phyloP scores from a whole-genome alignment of 1,140 invertebrate genomes.

The Lycorma delicatula region DNA sequence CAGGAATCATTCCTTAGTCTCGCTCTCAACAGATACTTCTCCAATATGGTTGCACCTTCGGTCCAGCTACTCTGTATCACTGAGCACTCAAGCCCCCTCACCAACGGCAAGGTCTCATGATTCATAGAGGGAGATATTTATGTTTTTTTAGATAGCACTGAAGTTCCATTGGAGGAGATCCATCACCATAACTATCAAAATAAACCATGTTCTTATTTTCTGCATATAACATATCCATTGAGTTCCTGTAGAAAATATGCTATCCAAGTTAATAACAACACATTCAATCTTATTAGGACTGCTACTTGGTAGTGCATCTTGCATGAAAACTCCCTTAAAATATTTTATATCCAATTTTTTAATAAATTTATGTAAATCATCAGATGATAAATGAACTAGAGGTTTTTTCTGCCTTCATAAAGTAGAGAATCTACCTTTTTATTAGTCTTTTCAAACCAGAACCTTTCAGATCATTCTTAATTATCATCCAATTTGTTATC shows the following conservation, averaged over 20 bases:
- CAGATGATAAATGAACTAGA: neutral
- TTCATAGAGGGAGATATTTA: no score
- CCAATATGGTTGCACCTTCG: no score
- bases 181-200: neutral
- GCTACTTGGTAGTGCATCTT: neutral
- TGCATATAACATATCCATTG: neutral
- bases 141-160: neutral
- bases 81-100: no score
- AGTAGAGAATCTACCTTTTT: conserved; percentile 1
- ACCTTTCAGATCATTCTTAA: neutral
- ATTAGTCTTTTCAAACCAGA: neutral
- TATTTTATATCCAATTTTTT: neutral
- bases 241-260: neutral
- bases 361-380: neutral
- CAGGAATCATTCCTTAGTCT: no score
- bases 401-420: neutral
- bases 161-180: neutral
- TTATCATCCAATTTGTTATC: neutral
- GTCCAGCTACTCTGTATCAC: no score
- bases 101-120: no score
- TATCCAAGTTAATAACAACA: conserved; percentile 3
- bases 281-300: neutral
- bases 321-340: conserved; percentile 6
- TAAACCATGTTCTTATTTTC: neutral
- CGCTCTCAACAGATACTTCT: no score